Evolutionary conservation across 1,140 invertebrate genomes (phyloP), one percentile per base, ranked within the genome.

Genomic region (Callitettix versicolor): DNA sequence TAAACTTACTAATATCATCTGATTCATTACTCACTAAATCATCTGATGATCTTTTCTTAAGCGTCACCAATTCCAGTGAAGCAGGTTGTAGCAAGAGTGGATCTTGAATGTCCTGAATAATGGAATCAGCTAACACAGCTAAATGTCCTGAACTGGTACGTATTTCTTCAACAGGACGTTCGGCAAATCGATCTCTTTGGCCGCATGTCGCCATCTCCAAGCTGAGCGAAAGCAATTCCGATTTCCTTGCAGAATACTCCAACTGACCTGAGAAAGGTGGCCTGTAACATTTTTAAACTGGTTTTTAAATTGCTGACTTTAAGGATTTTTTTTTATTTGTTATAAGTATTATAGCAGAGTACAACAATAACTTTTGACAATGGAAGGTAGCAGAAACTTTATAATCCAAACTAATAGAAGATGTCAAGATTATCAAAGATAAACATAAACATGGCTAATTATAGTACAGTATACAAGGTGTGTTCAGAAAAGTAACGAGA

Each of bases 41-140:
- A 67, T 85, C 79, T 72, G 85, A 73, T 69, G 81, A 74, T 76
- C 83, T 82, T 68, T 91, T 91, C 60, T 88, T 88, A 51, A 95
- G 76, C 14, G 86, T 89, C 14, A 88, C 88, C 43, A 91, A 72
- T 71, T 91, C 90, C 38, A 95, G 72, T 15, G 84, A 84, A 5
- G 90, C 86, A 9, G 91, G 89, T 69, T 94, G 89, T 43, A 95
- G 74, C 56, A 93, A 81, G 72, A 93, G 79, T 3, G 91, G 88
- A 75, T 95, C 91, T 57, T 79, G 76, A 53, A 86, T 83, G 62
- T 92, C 86, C 71, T 90, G 86, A 58, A 95, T 86, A 58, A 96
- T 84, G 63, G 84, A 82, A 74, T 95, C 89, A 53, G 90, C 88
- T 33, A 91, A 69, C 53, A 81, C 77, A 7, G 84, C 81, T 33